These are phyloP conservation scores for Drosophila persimilis DNA, from an alignment of 1,140 invertebrate species.

Conservation along the genomic window DNA sequence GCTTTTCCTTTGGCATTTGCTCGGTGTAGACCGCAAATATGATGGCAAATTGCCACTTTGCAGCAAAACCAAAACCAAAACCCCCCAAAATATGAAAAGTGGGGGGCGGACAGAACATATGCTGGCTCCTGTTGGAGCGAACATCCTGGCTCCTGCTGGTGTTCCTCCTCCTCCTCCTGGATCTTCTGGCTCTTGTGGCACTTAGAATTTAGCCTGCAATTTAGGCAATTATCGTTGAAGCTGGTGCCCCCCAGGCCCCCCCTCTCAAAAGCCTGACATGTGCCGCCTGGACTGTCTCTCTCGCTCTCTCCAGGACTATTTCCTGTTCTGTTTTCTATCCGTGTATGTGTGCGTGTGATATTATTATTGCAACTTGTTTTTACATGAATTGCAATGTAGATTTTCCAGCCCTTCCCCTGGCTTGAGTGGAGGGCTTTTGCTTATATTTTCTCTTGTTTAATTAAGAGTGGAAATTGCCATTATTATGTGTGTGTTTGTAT, in stretches of 20 bases:
- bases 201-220: slow-evolving; percentile 62
- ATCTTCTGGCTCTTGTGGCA: slow-evolving; percentile 28
- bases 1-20: neutral
- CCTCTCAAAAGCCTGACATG: slow-evolving; percentile 58
- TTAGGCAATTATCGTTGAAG: slow-evolving; percentile 67
- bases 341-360: slow-evolving; percentile 21
- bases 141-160: slow-evolving; percentile 29
- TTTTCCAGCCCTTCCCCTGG: slow-evolving; percentile 6
- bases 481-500: slow-evolving; percentile 32
- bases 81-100: neutral
- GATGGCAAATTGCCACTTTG: slow-evolving; percentile 69
- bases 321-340: neutral
- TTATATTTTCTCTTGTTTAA: slow-evolving; percentile 14
- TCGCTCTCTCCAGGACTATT: neutral
- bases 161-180: slow-evolving; percentile 25
- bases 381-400: slow-evolving; percentile 44
- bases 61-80: slow-evolving; percentile 19
- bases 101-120: slow-evolving; percentile 7
- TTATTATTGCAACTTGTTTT: slow-evolving; percentile 53
- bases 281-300: slow-evolving; percentile 14
- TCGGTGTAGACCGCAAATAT: slow-evolving; percentile 45
- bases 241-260: slow-evolving; percentile 29
- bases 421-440: slow-evolving; percentile 5
- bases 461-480: slow-evolving; percentile 34
- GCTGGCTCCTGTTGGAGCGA: slow-evolving; percentile 36